These are phyloP conservation scores for Conchocele bisecta DNA, from an alignment of 2,888 invertebrate species.

Conservation along the genomic window DNA sequence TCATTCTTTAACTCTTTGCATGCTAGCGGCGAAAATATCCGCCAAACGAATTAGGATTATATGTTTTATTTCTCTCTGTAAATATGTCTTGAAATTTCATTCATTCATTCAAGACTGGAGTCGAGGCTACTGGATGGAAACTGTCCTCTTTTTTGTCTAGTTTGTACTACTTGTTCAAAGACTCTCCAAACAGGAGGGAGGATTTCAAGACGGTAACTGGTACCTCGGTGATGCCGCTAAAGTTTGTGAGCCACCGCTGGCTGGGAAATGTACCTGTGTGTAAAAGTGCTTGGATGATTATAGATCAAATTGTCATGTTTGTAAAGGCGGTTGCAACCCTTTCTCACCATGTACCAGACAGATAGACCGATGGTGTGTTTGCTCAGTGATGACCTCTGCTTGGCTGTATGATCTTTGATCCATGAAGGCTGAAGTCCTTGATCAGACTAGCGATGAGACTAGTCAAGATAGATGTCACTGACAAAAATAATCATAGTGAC, in stretches of 20 bases:
- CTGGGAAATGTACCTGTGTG: conserved; percentile 33
- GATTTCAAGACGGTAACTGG: neutral
- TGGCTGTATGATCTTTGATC: conserved; percentile 12
- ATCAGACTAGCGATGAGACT: neutral
- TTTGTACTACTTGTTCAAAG: conserved; percentile 70
- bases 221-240: conserved; percentile 59
- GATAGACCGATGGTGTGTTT: conserved; percentile 12
- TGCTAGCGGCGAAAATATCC: too few species aligned
- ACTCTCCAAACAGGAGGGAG: conserved; percentile 61
- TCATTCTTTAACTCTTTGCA: too few species aligned
- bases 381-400: conserved; percentile 4
- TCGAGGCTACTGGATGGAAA: conserved; percentile 22
- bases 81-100: too few species aligned
- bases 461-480: conserved; percentile 7
- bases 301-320: too few species aligned
- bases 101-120: conserved; percentile 36
- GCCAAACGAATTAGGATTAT: too few species aligned
- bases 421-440: neutral
- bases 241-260: conserved; percentile 51
- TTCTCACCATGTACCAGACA: conserved; percentile 20
- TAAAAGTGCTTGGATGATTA: too few species aligned
- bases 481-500: too few species aligned
- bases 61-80: too few species aligned
- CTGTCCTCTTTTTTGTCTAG: conserved; percentile 58
- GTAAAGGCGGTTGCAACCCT: too few species aligned